Percentiles rank a stretch among this genome's conserved stretches.
Conservation (phyloP, 1,140 invertebrate species). For the Trissolcus basalis region DNA sequence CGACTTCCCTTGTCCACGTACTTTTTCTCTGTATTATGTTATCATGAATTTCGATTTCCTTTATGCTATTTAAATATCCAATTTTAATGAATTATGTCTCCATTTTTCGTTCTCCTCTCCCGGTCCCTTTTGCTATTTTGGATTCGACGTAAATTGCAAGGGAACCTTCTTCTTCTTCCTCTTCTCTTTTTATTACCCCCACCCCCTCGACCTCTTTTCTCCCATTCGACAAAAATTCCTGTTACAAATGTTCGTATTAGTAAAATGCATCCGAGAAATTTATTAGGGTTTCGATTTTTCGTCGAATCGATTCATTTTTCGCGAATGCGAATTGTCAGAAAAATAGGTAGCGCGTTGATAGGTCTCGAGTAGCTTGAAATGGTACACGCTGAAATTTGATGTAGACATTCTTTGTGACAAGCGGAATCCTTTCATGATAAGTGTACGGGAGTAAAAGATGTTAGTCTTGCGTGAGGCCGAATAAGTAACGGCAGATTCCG, state of each 20-base stretch:
- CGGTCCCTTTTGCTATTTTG: background rate
- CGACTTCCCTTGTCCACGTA: slow-evolving; percentile 33
- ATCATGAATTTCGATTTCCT: slow-evolving; percentile 54
- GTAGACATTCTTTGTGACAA: slow-evolving; percentile 11
- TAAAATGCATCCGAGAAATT: background rate
- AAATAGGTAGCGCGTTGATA: slow-evolving; percentile 13
- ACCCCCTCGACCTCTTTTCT: too few species aligned
- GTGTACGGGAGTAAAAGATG: slow-evolving; percentile 9
- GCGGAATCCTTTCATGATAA: slow-evolving; percentile 16
- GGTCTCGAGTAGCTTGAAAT: slow-evolving; percentile 14
- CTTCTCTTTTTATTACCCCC: too few species aligned
- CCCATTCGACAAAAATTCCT: too few species aligned
- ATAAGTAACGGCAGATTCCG: slow-evolving; percentile 1
- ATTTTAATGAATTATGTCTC: slow-evolving; percentile 11
- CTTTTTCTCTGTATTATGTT: slow-evolving; percentile 32
- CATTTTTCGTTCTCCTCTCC: background rate
- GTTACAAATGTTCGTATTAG: too few species aligned
- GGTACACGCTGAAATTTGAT: slow-evolving; percentile 9
- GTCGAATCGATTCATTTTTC: slow-evolving; percentile 17
- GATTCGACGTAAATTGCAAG: background rate
- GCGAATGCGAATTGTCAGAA: slow-evolving; percentile 1
- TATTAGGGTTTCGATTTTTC: slow-evolving; percentile 1
- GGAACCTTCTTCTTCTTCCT: too few species aligned
- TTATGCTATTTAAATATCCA: slow-evolving; percentile 31
- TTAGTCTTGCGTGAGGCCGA: background rate